phyloP scores from a whole-genome alignment of 1,140 invertebrate species.

The Brachionus koreanus region DNA sequence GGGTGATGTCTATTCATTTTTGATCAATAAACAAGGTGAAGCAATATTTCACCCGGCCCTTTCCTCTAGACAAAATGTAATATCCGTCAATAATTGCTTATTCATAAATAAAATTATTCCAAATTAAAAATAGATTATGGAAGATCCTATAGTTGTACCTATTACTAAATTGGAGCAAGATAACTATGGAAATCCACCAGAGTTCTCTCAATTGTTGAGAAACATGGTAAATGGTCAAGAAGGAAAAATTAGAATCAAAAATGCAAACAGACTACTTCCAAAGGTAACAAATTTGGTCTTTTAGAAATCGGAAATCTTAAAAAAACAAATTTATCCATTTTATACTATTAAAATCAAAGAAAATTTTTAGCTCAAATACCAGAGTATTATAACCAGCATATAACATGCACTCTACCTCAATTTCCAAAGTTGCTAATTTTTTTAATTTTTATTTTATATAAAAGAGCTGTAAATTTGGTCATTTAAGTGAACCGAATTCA shows the following conservation, averaged over 20 bases:
- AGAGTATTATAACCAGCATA: no score
- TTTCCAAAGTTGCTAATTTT: no score
- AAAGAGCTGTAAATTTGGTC: no score
- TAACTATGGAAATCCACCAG: constrained; percentile 52
- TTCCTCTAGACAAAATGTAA: constrained; percentile 54
- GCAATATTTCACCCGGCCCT: constrained; percentile 59
- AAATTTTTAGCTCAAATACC: no score
- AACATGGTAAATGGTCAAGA: constrained; percentile 54
- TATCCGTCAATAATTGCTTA: background rate
- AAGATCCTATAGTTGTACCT: constrained; percentile 60
- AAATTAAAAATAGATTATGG: constrained; percentile 52
- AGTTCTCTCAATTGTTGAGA: constrained; percentile 53
- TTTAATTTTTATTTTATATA: no score
- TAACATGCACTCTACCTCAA: no score
- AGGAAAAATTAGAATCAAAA: constrained; percentile 48
- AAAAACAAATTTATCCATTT: background rate
- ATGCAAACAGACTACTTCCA: constrained; percentile 45
- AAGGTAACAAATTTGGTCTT: constrained; percentile 31
- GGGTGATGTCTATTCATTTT: constrained; percentile 59
- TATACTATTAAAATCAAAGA: no score
- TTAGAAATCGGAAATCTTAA: no score
- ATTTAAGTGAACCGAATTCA: no score
- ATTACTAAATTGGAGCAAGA: constrained; percentile 57
- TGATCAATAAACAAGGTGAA: constrained; percentile 59
- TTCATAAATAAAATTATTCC: background rate